Conservation (phyloP, 2,797 vertebrate species). For the Apogon talboti region DNA sequence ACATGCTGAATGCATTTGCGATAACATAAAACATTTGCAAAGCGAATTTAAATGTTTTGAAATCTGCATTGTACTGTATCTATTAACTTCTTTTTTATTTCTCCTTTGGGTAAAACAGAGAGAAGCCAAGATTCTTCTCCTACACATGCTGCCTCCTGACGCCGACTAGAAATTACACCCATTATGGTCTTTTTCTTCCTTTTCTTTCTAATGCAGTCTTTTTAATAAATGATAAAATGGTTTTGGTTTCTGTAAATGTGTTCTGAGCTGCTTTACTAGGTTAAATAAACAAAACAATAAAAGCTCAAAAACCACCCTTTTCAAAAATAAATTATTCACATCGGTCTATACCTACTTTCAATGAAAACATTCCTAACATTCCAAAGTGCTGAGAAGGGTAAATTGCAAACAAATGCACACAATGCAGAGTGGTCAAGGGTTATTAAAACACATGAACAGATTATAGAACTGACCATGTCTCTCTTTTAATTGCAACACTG, state of each 20-base stretch:
- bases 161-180: conserved; percentile 1
- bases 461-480: conserved; percentile 17
- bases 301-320: conserved; percentile 13
- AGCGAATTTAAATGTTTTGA: conserved; percentile 1
- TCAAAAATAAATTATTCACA: conserved; percentile 38
- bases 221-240: conserved; percentile 7
- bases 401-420: conserved; percentile 45
- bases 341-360: conserved; percentile 52
- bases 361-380: conserved; percentile 80
- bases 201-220: conserved; percentile 4
- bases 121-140: conserved; percentile 1
- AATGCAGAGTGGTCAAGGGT: conserved; percentile 52
- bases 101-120: neutral
- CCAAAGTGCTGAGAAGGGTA: conserved; percentile 61
- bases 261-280: conserved; percentile 15
- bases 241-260: conserved; percentile 28
- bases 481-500: conserved; percentile 6
- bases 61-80: conserved; percentile 5
- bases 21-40: conserved; percentile 14
- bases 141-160: neutral
- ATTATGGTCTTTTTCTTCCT: conserved; percentile 1
- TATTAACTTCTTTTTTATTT: neutral
- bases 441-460: conserved; percentile 20
- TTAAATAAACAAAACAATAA: conserved; percentile 42
- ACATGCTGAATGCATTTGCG: conserved; percentile 29